These are phyloP conservation scores for Entomobrya proxima DNA, from an alignment of 2,888 invertebrate genomes.

Conservation along the genomic window DNA sequence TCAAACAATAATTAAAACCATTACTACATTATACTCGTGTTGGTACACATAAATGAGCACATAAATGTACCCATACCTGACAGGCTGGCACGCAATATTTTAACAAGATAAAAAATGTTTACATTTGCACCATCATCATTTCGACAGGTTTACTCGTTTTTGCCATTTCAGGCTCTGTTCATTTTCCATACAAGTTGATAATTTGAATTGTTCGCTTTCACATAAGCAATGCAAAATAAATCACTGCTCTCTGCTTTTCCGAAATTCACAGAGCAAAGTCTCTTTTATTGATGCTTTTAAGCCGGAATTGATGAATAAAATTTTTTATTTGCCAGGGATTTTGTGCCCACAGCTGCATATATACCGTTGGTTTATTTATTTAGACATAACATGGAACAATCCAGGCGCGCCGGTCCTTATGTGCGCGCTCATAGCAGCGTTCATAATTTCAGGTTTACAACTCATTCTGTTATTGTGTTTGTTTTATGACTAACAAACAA, in stretches of 20 bases:
- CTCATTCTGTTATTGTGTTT: not conserved
- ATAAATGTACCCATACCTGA: not conserved
- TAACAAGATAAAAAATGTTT: conserved; percentile 3
- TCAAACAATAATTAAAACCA: no score
- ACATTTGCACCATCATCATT: not conserved
- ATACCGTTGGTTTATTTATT: conserved; percentile 38
- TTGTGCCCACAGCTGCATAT: conserved; percentile 39
- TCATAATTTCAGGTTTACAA: not conserved
- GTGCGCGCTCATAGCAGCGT: not conserved
- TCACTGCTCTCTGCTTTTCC: not conserved
- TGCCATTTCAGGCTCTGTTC: not conserved
- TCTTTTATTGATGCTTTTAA: not conserved
- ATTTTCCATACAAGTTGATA: not conserved
- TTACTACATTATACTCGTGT: no score
- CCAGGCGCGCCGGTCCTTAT: not conserved
- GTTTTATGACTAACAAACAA: not conserved
- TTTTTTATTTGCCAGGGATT: not conserved
- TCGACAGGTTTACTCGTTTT: not conserved
- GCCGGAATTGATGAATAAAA: not conserved
- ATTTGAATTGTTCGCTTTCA: not conserved
- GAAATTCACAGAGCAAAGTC: not conserved
- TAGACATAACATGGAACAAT: conserved; percentile 1
- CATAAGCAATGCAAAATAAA: not conserved
- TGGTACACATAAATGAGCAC: not conserved
- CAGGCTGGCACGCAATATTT: conserved; percentile 10